These are phyloP conservation scores for Scartelaos histophorus DNA, from an alignment of 2,113 vertebrate genomes.

Conservation along the genomic window DNA sequence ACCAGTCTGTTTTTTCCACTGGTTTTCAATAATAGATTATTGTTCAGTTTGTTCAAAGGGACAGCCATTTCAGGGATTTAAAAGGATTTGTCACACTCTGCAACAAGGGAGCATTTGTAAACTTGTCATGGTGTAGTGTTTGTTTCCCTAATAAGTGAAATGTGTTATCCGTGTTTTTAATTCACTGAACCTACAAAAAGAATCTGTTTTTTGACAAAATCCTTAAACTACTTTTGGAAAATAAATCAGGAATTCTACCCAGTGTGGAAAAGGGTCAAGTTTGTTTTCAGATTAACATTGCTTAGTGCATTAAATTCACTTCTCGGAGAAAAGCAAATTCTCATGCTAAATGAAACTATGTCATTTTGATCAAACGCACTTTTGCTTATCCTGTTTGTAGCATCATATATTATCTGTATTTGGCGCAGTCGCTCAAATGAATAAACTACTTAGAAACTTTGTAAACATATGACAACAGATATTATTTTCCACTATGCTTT, in stretches of 20 bases:
- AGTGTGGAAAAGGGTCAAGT: background rate
- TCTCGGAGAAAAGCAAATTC: background rate
- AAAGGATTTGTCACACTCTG: background rate
- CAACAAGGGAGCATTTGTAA: background rate
- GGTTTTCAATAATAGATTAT: slow-evolving; percentile 8
- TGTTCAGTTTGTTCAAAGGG: slow-evolving; percentile 9
- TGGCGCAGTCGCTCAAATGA: too few species aligned
- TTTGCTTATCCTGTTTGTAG: background rate
- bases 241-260: background rate
- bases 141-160: slow-evolving; percentile 2
- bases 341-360: background rate
- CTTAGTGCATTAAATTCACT: background rate
- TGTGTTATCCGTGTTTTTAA: background rate
- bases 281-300: background rate
- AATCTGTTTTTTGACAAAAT: slow-evolving; percentile 9
- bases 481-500: too few species aligned
- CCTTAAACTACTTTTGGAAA: background rate
- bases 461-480: too few species aligned
- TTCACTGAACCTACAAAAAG: background rate
- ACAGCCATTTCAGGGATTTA: background rate
- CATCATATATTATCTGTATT: too few species aligned
- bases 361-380: background rate
- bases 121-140: background rate
- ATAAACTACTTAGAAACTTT: too few species aligned
- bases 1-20: slow-evolving; percentile 14